Percentiles rank a stretch among this genome's conserved stretches.
Evolutionary conservation across 2,113 vertebrate species (phyloP).

Genomic region (Ornithorhynchus anatinus): DNA sequence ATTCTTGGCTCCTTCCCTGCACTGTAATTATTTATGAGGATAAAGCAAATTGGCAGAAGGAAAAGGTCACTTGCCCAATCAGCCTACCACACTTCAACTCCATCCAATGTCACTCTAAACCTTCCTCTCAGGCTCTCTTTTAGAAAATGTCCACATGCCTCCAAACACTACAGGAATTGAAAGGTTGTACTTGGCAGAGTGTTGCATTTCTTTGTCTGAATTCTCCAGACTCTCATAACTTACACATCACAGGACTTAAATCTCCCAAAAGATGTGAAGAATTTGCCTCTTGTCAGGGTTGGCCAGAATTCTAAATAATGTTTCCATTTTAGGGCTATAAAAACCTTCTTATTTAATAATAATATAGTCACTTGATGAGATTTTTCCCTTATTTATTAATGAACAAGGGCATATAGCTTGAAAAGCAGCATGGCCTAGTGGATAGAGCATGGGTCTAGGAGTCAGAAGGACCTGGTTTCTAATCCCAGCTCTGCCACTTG

Average conservation of each 20-base stretch:
- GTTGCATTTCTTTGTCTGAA: background rate
- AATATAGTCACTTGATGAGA: conserved; percentile 56
- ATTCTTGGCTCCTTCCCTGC: conserved; percentile 12
- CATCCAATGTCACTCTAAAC: conserved; percentile 10
- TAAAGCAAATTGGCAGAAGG: conserved; percentile 44
- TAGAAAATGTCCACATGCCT: background rate
- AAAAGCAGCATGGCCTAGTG: conserved; percentile 49
- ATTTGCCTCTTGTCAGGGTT: conserved; percentile 17
- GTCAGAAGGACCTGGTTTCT: no score
- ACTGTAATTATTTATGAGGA: conserved; percentile 39
- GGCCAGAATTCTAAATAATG: conserved; percentile 35
- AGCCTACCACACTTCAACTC: conserved; percentile 2
- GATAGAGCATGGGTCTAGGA: no score
- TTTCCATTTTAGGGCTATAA: conserved; percentile 43
- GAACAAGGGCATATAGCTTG: conserved; percentile 42
- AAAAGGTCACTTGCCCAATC: conserved; percentile 49
- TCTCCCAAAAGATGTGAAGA: background rate
- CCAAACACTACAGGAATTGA: background rate
- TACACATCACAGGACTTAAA: conserved; percentile 12
- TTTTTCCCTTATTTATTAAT: conserved; percentile 38
- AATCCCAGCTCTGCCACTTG: no score
- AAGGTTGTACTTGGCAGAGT: conserved; percentile 30
- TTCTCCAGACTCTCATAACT: background rate
- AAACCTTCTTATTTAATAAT: conserved; percentile 46
- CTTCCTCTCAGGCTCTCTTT: background rate